Conservation (phyloP, 2,797 vertebrate species). For the Darevskia mixta region DNA sequence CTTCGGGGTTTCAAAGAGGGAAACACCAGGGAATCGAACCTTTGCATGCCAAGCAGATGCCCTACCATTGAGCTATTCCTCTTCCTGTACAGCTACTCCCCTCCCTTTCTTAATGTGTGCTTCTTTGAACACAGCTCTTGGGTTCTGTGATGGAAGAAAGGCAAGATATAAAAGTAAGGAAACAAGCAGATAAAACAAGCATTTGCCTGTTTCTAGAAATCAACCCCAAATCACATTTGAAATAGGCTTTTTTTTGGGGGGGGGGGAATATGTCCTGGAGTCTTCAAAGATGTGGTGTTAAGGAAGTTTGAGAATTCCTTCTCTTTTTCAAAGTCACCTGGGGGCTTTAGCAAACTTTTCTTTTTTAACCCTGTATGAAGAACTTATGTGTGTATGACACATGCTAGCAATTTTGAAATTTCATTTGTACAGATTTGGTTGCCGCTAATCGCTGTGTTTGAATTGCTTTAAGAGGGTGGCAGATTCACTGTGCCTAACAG, state of each 20-base stretch:
- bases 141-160: neutral
- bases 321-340: neutral
- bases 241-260: neutral
- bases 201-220: neutral
- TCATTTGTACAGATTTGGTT: slow-evolving; percentile 26
- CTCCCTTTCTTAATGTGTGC: neutral
- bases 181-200: too few species aligned
- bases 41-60: neutral
- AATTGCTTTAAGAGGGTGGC: neutral
- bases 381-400: neutral
- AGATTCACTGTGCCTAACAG: neutral
- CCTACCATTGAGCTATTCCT: neutral
- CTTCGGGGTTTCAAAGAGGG: too few species aligned
- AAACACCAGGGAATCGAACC: too few species aligned
- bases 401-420: neutral
- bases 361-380: neutral
- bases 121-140: slow-evolving; percentile 21
- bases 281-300: neutral
- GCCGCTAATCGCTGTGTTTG: slow-evolving; percentile 22
- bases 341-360: neutral
- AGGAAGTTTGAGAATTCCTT: slow-evolving; percentile 8
- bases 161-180: too few species aligned
- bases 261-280: neutral
- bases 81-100: neutral
- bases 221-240: neutral